These are phyloP conservation scores for Cynocephalus volans DNA, from an alignment of 2,113 vertebrate species.

Conservation along the genomic window DNA sequence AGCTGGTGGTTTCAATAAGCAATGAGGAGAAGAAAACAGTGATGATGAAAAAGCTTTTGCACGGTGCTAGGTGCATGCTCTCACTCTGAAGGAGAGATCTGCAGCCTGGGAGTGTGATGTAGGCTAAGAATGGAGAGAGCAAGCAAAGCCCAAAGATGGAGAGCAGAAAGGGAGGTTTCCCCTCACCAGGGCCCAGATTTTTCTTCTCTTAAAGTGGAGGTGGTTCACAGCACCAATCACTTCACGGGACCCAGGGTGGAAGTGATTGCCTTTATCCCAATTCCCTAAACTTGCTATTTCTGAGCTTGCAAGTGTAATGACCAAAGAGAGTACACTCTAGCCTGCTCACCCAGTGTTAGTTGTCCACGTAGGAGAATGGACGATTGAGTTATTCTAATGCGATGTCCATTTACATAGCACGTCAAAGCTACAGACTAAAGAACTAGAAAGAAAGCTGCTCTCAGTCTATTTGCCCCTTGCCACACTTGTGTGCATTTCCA, in stretches of 20 bases:
- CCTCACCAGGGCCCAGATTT: background rate
- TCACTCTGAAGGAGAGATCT: background rate
- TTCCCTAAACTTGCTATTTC: background rate
- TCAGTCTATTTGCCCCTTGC: background rate
- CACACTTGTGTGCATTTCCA: background rate
- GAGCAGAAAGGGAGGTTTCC: background rate
- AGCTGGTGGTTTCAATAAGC: constrained; percentile 48
- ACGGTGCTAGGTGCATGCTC: background rate
- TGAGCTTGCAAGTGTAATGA: background rate
- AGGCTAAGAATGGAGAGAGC: background rate
- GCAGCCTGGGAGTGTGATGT: background rate
- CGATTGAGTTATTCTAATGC: background rate
- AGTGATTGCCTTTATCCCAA: background rate
- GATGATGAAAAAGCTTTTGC: background rate
- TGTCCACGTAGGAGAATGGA: background rate
- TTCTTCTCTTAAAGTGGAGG: background rate
- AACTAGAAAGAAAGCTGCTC: background rate
- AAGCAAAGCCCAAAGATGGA: background rate
- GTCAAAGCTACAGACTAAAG: background rate
- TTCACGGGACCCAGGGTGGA: background rate
- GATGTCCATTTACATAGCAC: background rate
- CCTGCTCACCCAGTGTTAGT: background rate
- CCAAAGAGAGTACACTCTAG: background rate
- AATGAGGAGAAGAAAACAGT: constrained; percentile 28
- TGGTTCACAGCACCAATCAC: too few species aligned